Evolutionary conservation across 2,888 invertebrate species (phyloP), one percentile per base, ranked within the genome.

Genomic region (Drosophila mimica): DNA sequence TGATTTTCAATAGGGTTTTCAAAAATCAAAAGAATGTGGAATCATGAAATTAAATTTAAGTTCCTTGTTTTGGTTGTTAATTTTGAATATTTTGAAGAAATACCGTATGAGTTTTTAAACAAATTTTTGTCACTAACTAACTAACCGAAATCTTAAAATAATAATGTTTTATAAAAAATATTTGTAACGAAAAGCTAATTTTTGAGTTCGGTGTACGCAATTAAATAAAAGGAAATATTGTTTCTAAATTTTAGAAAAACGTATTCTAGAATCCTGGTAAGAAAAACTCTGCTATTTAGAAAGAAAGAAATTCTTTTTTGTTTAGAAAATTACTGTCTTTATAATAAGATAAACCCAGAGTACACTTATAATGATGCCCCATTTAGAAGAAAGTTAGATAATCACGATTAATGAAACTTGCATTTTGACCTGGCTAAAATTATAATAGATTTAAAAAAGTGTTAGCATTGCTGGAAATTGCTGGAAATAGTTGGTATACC

Each of bases 241-340:
- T 17, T 3, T 6, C 1, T 6, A 6, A 20, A 1, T 36, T 36
- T 15, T 25, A 25, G 0, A 36, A 2, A 15, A 36, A 36, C 5
- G 0, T 20, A 2, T 0, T 0, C 0, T 43, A 0, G 1, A 43
- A 11, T n/a, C 8, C 5, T 0, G 40, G 6, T 2, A n/a, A 2
- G 11, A 11, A n/a, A 40, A 43, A 5, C 5, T 40, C 1, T 11
- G 11, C 0, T 43, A n/a, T 40, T n/a, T 9, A 9, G 1, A n/a
- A n/a, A n/a, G n/a, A 40, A 40, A n/a, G 1, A 40, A n/a, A 1
- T 5, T n/a, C 5, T 4, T 9, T 9, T 43, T n/a, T n/a, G n/a
- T n/a, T n/a, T 43, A 43, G n/a, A 5, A 6, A 31, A 2, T 3
- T 25, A 25, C 25, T 25, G 7, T 33, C 33, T 9, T 33, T 9